Base-by-base conservation (phyloP, 1,140 invertebrate species). In the Heliconius himera region DNA sequence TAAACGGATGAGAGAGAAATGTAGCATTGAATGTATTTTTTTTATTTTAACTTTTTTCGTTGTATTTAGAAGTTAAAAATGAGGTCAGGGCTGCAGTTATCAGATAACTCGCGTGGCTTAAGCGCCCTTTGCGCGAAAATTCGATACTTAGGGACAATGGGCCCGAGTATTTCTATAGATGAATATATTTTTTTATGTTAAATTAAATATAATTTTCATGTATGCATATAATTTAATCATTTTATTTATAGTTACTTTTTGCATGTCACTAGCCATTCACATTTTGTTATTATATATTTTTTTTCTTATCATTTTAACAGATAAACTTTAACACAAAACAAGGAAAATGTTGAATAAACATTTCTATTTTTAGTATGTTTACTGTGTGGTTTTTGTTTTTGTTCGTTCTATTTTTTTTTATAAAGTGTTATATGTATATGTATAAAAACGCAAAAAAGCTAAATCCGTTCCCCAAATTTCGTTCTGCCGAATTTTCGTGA, bases 41-140 rank as follows among this genome's bases (percentile, higher is more conserved):
- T 22, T 56, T 56, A 16, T 60, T 22, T 60, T 22, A 22, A 60
- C 54, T 60, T 60, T 60, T 22, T n/a, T 20, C 20, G 8, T 22
- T 60, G 9, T 9, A 60, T 51, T 51, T 51, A 22, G n/a, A 4
- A 4, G 20, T 22, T 11, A 22, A 22, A 22, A 70, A 77, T 20
- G 51, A 51, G 60, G 70, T 70, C 76, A 71, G 76, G 41, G 76
- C 26, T 77, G 60, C 66, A 51, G 22, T 71, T 66, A 49, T 33
- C 38, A 36, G 74, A 76, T 66, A 66, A 38, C 16, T 74, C 73
- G 26, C 29, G 51, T 41, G 74, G 26, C 26, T 71, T 71, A 71
- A 71, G 70, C 70, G 26, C 70, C 70, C 70, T 71, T 36, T 60
- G 54, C 54, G n/a, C 20, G 54, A 60, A 60, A 54, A 51, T 60